Evolutionary conservation across 2,113 vertebrate species (phyloP).

Genomic region (Plectropomus leopardus): DNA sequence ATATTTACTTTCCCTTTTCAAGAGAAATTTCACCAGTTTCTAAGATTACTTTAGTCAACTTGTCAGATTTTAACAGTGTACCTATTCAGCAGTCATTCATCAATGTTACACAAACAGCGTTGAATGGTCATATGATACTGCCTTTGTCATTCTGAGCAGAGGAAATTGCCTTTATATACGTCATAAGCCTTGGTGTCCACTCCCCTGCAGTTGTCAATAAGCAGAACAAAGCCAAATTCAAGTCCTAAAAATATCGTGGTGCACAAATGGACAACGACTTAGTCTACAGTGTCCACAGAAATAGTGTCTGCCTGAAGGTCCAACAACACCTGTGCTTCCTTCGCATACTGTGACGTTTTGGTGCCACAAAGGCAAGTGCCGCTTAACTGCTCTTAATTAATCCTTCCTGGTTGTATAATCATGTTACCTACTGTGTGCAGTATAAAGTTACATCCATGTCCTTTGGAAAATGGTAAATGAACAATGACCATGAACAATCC

Average conservation of each 20-base stretch:
- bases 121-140: conserved; percentile 21
- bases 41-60: no score
- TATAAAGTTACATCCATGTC: neutral
- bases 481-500: no score
- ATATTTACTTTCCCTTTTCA: no score
- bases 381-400: conserved; percentile 21
- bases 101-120: neutral
- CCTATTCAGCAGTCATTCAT: neutral
- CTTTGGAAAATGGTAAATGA: no score
- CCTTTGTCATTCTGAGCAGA: conserved; percentile 17
- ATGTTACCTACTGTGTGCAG: neutral
- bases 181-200: neutral
- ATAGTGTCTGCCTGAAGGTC: conserved; percentile 14
- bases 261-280: conserved; percentile 27
- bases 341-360: neutral
- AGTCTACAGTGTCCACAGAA: conserved; percentile 29
- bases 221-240: conserved; percentile 18
- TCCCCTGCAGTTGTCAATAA: conserved; percentile 29
- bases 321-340: conserved; percentile 32
- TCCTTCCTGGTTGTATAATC: conserved; percentile 6
- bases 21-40: no score
- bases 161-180: conserved; percentile 9
- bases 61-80: no score
- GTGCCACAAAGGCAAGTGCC: conserved; percentile 11
- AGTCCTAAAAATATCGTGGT: conserved; percentile 43